Evolutionary conservation across 2,113 vertebrate species (phyloP), one percentile per base, ranked within the genome.

Genomic region (Lepidothrix coronata): DNA sequence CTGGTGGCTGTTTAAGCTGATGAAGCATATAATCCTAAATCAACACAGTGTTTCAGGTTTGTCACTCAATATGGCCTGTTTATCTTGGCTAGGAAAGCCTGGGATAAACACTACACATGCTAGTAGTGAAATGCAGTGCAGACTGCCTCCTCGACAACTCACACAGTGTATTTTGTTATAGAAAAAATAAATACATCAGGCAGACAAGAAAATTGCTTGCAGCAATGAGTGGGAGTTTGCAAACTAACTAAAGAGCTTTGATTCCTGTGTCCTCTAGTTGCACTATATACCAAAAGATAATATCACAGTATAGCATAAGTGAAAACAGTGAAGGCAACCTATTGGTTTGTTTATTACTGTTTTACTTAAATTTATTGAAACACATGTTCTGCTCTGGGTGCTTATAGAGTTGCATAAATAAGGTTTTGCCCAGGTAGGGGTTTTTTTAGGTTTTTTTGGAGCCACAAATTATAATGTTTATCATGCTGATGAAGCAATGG

Each of bases 381-480:
- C 54, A 22, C 16, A n/a, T 90, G 33, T 88, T 91, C 71, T 19
- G 30, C 14, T 85, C 71, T 79, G 44, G 14, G 41, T 73, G 39
- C 71, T 33, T 83, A 43, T 71, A 66, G 27, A 66, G n/a, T 89
- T 91, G 30, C 27, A 88, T 80, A 93, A 89, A 86, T 58, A 84
- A 16, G 55, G 30, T 55, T 94, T 95, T 94, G 6, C 62, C 43
- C 5, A 71, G 75, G 59, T 91, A 79, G 43, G 30, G 39, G 9
- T 39, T 33, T 68, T 78, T 44, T 43, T 66, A 3, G 46, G 51
- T 62, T 54, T 79, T 79, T 74, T 95, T 72, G 3, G 28, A 89
- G 24, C 67, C 93, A 96, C 95, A 97, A 93, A 97, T 96, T 97
- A 95, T 90, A 93, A 83, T 92, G 87, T 97, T 98, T 97, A 97